These are phyloP conservation scores for Manduca sexta DNA, from an alignment of 1,140 invertebrate genomes.

Conservation along the genomic window DNA sequence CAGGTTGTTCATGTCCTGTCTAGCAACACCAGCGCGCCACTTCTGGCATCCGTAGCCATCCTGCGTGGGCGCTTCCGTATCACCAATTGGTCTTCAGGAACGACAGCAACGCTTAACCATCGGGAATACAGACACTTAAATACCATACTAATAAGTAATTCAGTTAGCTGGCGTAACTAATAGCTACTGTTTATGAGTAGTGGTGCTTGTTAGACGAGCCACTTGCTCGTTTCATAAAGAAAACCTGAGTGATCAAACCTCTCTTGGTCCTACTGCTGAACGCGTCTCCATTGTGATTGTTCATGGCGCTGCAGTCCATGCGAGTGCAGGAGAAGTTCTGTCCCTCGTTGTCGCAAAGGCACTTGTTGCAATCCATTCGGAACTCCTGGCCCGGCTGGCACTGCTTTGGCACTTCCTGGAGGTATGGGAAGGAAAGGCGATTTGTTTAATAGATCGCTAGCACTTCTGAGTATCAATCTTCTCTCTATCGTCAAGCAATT, in stretches of 20 bases:
- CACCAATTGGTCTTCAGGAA: not conserved
- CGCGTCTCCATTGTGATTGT: constrained; percentile 34
- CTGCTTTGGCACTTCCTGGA: constrained; percentile 36
- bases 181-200: too few species aligned
- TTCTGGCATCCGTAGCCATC: not conserved
- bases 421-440: too few species aligned
- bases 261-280: constrained; percentile 37
- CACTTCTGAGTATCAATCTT: too few species aligned
- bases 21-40: not conserved
- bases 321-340: constrained; percentile 65
- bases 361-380: constrained; percentile 69
- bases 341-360: constrained; percentile 61
- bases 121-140: not conserved
- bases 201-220: too few species aligned
- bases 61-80: not conserved
- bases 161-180: too few species aligned
- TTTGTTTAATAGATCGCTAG: too few species aligned
- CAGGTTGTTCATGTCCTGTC: not conserved
- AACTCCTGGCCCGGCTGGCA: constrained; percentile 63
- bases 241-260: constrained; percentile 35
- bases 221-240: not conserved
- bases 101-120: not conserved
- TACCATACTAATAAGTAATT: too few species aligned
- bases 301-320: constrained; percentile 50
- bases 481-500: too few species aligned